A percentile compares a stretch with the other conserved stretches of the same genome.
phyloP scores from a whole-genome alignment of 2,888 invertebrate species.

The Philaethria dido region DNA sequence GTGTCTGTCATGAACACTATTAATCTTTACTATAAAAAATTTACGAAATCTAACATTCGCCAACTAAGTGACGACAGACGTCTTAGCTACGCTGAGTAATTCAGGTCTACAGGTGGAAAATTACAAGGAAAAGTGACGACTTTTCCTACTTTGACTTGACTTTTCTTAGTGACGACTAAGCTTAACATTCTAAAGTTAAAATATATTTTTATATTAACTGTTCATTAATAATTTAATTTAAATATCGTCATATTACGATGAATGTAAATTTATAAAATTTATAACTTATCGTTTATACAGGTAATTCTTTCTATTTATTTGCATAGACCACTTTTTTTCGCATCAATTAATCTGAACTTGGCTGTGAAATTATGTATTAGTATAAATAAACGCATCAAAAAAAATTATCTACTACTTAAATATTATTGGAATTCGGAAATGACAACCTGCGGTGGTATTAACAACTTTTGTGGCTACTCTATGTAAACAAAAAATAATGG shows the following conservation, averaged over 20 bases:
- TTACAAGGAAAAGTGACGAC: not conserved
- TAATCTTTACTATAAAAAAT: conserved; percentile 60
- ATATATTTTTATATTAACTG: not conserved
- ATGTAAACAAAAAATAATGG: conserved; percentile 31
- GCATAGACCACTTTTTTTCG: too few relatives aligned
- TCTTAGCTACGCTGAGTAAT: conserved; percentile 26
- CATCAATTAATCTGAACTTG: not conserved
- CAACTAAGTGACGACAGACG: conserved; percentile 40
- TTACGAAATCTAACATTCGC: conserved; percentile 44
- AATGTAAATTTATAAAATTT: too few relatives aligned
- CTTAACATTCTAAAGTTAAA: not conserved
- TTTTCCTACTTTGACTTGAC: not conserved
- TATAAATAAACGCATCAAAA: not conserved
- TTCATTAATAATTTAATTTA: not conserved
- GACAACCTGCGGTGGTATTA: not conserved
- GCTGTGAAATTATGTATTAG: not conserved
- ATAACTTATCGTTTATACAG: too few relatives aligned
- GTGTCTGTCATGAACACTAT: conserved; percentile 73
- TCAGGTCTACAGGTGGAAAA: conserved; percentile 14
- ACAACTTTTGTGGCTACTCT: conserved; percentile 15
- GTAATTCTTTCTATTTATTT: too few relatives aligned
- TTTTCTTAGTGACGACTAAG: too few relatives aligned
- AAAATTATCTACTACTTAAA: not conserved
- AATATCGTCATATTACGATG: not conserved
- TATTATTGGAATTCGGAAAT: conserved; percentile 1